Conservation (phyloP, 1,140 invertebrate genomes). For the Drosophila sturtevanti region DNA sequence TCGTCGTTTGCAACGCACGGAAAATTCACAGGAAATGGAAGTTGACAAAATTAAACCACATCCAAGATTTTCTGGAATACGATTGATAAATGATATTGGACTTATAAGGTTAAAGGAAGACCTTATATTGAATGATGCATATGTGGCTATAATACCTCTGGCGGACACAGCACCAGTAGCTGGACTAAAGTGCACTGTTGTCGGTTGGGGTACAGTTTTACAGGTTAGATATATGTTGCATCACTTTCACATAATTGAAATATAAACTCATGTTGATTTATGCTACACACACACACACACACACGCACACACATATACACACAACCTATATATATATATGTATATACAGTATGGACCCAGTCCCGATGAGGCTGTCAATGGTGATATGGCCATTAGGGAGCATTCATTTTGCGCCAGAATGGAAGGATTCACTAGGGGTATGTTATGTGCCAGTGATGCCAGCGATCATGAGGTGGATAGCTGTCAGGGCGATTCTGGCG, state of each 20-base stretch:
- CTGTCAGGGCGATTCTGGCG: conserved; percentile 73
- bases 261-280: too few relatives aligned
- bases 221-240: conserved; percentile 38
- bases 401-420: neutral
- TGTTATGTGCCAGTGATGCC: conserved; percentile 59
- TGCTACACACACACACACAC: neutral
- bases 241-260: neutral
- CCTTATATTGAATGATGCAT: neutral
- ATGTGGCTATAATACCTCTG: conserved; percentile 13
- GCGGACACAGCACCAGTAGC: neutral
- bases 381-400: conserved; percentile 20
- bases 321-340: too few relatives aligned
- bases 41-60: conserved; percentile 32
- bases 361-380: conserved; percentile 46
- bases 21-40: conserved; percentile 8
- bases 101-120: conserved; percentile 30
- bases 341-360: conserved; percentile 25
- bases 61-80: conserved; percentile 18
- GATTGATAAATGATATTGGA: conserved; percentile 39
- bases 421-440: conserved; percentile 11
- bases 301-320: too few relatives aligned
- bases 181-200: conserved; percentile 38
- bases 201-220: conserved; percentile 65
- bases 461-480: conserved; percentile 48
- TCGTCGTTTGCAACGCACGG: conserved; percentile 27